Evolutionary conservation across 2,888 invertebrate species (phyloP).

Genomic region (Monopis laevigella): DNA sequence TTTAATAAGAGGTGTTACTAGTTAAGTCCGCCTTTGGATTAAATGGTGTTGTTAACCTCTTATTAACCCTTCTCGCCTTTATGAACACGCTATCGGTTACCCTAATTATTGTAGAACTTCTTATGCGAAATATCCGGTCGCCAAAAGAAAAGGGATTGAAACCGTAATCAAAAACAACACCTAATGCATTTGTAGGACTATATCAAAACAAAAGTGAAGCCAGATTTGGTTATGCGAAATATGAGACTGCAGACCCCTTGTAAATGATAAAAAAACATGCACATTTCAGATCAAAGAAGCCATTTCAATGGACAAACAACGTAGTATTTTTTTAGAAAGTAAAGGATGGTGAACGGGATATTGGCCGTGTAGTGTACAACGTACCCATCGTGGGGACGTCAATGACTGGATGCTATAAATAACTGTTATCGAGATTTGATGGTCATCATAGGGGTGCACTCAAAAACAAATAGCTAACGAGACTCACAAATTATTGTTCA

Average conservation of each 20-base stretch:
- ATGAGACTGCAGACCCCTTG: background rate
- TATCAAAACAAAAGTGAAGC: too few relatives aligned
- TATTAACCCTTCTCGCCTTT: slow-evolving; percentile 41
- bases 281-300: slow-evolving; percentile 1
- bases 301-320: background rate
- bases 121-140: slow-evolving; percentile 35
- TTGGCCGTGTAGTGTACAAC: background rate
- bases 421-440: slow-evolving; percentile 42
- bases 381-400: background rate
- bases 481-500: too few relatives aligned
- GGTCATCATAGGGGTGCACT: slow-evolving; percentile 26
- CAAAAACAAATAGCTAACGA: background rate
- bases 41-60: slow-evolving; percentile 60
- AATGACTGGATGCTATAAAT: slow-evolving; percentile 37
- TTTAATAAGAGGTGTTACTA: too few relatives aligned
- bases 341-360: background rate
- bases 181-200: too few relatives aligned
- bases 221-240: too few relatives aligned
- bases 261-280: slow-evolving; percentile 3
- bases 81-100: slow-evolving; percentile 53
- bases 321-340: slow-evolving; percentile 1
- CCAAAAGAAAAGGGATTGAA: slow-evolving; percentile 9
- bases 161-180: too few relatives aligned
- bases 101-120: slow-evolving; percentile 37
- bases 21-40: too few relatives aligned